Percentiles rank a stretch among this genome's conserved stretches.
These are phyloP conservation scores for Drosophila bipectinata DNA, from an alignment of 1,140 invertebrate genomes.

Conservation along the genomic window DNA sequence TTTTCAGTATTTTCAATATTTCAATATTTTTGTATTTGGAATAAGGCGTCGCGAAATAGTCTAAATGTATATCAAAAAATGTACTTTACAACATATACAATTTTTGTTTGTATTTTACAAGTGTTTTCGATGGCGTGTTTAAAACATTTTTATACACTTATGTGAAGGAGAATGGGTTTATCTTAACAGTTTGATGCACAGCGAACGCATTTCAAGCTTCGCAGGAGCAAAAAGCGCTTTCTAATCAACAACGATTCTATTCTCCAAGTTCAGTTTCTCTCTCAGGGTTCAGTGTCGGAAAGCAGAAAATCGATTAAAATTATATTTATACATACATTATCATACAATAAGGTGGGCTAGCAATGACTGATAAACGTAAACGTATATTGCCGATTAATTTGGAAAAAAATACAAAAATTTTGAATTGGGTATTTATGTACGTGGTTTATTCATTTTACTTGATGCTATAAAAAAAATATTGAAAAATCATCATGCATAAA, in stretches of 20 bases:
- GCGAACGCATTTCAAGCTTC: constrained; percentile 64
- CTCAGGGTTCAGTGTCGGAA: constrained; percentile 7
- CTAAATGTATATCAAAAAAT: constrained; percentile 69
- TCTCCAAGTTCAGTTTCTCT: constrained; percentile 2
- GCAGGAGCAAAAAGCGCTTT: constrained; percentile 37
- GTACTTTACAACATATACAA: constrained; percentile 72
- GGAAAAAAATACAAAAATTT: constrained; percentile 21
- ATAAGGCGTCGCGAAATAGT: constrained; percentile 72
- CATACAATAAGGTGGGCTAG: constrained; percentile 44
- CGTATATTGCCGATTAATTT: constrained; percentile 18
- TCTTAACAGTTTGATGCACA: constrained; percentile 27
- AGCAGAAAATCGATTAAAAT: constrained; percentile 22
- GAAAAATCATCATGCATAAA: constrained; percentile 30
- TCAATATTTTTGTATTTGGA: constrained; percentile 42
- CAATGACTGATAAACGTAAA: constrained; percentile 34
- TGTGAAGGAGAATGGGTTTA: constrained; percentile 25
- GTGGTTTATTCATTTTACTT: constrained; percentile 13
- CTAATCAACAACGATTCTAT: constrained; percentile 20
- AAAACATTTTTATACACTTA: constrained; percentile 59
- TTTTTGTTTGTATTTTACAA: constrained; percentile 71
- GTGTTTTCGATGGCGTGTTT: constrained; percentile 52
- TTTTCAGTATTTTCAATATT: constrained; percentile 33
- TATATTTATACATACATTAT: constrained; percentile 50
- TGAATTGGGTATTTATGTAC: constrained; percentile 36
- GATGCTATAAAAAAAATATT: constrained; percentile 24